Conservation (phyloP, 2,888 invertebrate genomes). For the Chymomyza fuscimana region DNA sequence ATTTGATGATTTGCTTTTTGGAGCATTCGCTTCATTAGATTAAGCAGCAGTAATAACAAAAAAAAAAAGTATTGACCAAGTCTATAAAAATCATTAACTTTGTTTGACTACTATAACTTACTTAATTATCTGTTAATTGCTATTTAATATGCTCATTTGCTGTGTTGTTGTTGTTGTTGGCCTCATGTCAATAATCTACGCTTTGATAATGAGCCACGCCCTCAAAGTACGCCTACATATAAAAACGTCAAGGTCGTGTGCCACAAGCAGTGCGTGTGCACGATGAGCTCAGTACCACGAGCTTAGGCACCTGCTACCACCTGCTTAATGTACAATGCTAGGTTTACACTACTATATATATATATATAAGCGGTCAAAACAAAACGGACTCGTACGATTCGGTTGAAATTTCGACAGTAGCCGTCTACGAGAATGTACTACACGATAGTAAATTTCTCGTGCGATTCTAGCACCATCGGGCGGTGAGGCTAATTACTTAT, state of each 20-base stretch:
- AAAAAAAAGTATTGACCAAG: constrained; percentile 4
- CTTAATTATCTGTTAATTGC: constrained; percentile 57
- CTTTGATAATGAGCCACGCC: constrained; percentile 12
- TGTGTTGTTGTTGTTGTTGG: constrained; percentile 19
- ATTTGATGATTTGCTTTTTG: constrained; percentile 29
- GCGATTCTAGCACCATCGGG: too few species aligned
- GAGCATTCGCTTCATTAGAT: constrained; percentile 25
- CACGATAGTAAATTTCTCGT: too few species aligned
- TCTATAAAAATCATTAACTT: constrained; percentile 30
- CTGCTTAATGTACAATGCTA: background rate
- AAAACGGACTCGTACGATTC: too few species aligned
- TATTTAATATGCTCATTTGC: constrained; percentile 48
- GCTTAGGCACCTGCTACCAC: constrained; percentile 48
- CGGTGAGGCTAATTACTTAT: too few species aligned
- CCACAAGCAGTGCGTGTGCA: constrained; percentile 51
- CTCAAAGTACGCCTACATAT: constrained; percentile 10
- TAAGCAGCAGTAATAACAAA: background rate
- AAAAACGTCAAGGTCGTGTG: constrained; percentile 55
- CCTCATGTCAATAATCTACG: constrained; percentile 32
- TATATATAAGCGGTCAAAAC: too few species aligned
- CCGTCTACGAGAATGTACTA: too few species aligned
- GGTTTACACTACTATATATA: too few species aligned
- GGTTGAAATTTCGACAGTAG: too few species aligned
- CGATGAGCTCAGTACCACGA: constrained; percentile 58
- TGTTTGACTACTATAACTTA: constrained; percentile 12